These are phyloP conservation scores for Carcharodon carcharias DNA, from an alignment of 2,797 vertebrate species.

Conservation along the genomic window DNA sequence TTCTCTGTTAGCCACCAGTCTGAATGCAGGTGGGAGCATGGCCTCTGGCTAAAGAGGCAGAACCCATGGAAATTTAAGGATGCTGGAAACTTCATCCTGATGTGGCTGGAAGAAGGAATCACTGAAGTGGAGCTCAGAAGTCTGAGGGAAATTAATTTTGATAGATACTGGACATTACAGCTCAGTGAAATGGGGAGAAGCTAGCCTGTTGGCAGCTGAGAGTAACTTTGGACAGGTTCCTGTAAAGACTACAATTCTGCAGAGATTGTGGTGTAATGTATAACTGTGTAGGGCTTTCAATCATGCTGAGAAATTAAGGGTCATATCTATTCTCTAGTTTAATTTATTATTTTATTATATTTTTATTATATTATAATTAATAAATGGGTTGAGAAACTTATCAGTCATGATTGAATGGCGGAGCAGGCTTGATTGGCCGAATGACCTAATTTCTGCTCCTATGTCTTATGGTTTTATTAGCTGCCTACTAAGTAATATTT, in stretches of 20 bases:
- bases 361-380: too few species aligned
- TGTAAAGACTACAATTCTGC: neutral
- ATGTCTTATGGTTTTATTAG: too few species aligned
- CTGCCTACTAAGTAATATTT: too few species aligned
- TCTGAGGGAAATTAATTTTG: neutral
- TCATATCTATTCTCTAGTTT: too few species aligned
- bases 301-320: too few species aligned
- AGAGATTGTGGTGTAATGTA: too few species aligned
- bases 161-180: neutral
- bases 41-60: neutral
- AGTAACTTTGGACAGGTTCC: neutral
- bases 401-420: too few species aligned
- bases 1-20: neutral
- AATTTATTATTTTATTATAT: too few species aligned
- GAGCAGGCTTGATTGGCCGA: too few species aligned
- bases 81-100: neutral
- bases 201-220: neutral
- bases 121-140: neutral
- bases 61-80: neutral
- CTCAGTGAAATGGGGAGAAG: neutral
- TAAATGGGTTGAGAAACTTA: too few species aligned
- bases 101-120: neutral
- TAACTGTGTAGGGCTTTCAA: too few species aligned
- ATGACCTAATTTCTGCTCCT: too few species aligned
- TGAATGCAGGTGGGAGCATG: neutral